phyloP scores from a whole-genome alignment of 2,888 invertebrate species.

The Leptinotarsa haldemani region DNA sequence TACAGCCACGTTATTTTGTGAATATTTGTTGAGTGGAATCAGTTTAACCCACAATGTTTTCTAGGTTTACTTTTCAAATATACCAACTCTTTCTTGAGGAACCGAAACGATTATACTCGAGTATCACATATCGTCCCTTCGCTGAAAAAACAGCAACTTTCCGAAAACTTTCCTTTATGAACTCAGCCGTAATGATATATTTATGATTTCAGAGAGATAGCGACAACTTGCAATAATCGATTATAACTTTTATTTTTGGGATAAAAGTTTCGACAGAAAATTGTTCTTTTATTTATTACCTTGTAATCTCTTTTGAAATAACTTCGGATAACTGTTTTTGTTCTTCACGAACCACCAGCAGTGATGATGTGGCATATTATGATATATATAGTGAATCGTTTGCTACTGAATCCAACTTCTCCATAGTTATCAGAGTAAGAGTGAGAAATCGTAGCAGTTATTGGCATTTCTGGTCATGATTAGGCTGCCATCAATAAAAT shows the following conservation, averaged over 20 bases:
- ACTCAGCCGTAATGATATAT: slow-evolving; percentile 41
- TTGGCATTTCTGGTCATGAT: neutral
- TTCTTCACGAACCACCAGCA: slow-evolving; percentile 27
- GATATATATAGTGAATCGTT: slow-evolving; percentile 28
- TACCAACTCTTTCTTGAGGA: neutral
- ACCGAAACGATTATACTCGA: slow-evolving; percentile 1
- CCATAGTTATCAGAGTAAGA: neutral
- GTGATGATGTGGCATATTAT: slow-evolving; percentile 29
- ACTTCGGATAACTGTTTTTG: slow-evolving; percentile 56
- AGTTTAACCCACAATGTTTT: too few relatives aligned
- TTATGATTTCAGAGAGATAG: slow-evolving; percentile 46
- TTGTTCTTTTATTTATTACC: slow-evolving; percentile 60
- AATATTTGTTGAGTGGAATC: too few relatives aligned
- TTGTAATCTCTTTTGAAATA: slow-evolving; percentile 56
- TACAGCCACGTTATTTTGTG: too few relatives aligned
- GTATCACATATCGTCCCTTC: neutral
- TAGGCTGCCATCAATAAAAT: too few relatives aligned
- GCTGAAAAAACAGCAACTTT: neutral
- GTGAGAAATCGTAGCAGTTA: neutral
- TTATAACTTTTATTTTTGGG: slow-evolving; percentile 56
- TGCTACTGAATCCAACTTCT: neutral
- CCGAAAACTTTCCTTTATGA: slow-evolving; percentile 11
- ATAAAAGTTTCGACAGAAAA: slow-evolving; percentile 58
- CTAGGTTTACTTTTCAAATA: neutral
- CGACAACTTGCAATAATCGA: slow-evolving; percentile 50